phyloP scores from a whole-genome alignment of 2,888 invertebrate species.

The Tenthredo distinguenda region DNA sequence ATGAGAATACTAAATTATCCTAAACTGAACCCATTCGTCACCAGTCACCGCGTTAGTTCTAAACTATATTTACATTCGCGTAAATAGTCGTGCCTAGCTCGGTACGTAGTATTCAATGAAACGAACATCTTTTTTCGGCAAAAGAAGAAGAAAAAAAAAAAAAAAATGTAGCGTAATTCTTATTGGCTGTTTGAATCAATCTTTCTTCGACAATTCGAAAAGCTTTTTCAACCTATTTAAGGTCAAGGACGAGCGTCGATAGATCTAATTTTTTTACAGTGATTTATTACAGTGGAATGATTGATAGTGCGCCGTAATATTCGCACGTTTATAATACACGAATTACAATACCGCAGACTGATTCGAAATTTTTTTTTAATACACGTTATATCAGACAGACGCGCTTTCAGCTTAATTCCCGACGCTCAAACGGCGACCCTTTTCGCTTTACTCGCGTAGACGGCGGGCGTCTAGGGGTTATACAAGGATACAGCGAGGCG shows the following conservation, averaged over 20 bases:
- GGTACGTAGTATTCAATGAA: not conserved
- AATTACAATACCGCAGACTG: not conserved
- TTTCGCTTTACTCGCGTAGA: conserved; percentile 43
- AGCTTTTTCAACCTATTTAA: not conserved
- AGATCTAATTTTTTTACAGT: not conserved
- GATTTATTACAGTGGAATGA: not conserved
- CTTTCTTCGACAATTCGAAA: not conserved
- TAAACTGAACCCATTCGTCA: not conserved
- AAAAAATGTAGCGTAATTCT: too few relatives aligned
- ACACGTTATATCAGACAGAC: conserved; percentile 38
- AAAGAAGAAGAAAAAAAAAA: too few relatives aligned
- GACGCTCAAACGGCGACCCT: conserved; percentile 26
- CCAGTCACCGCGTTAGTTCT: conserved; percentile 19
- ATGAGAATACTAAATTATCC: conserved; percentile 58
- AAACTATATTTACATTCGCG: conserved; percentile 57
- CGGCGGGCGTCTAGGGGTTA: conserved; percentile 62
- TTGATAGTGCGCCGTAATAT: not conserved
- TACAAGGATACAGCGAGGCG: conserved; percentile 50
- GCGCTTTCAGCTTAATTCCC: conserved; percentile 43
- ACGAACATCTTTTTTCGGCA: not conserved
- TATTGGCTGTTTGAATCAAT: not conserved
- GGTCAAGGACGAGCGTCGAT: not conserved
- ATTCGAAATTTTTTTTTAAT: conserved; percentile 18
- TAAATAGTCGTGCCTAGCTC: not conserved
- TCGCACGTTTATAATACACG: not conserved